phyloP scores from a whole-genome alignment of 2,113 vertebrate genomes.

The Ahaetulla prasina region DNA sequence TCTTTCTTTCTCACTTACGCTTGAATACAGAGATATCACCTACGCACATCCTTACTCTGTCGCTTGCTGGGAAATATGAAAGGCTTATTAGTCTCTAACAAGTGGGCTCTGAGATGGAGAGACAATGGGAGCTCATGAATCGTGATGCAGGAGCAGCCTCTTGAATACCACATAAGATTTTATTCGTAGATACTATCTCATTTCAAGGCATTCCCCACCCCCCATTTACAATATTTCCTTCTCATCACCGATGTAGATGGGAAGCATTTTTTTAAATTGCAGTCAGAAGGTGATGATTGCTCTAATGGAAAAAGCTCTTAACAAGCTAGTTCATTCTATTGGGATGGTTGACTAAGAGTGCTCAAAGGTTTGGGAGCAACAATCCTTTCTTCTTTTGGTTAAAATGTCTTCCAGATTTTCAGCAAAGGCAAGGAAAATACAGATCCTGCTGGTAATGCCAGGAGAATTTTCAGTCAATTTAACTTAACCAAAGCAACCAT shows the following conservation, averaged over 20 bases:
- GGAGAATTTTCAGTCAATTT: constrained; percentile 6
- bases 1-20: constrained; percentile 19
- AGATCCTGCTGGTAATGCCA: constrained; percentile 27
- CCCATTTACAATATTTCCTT: constrained; percentile 41
- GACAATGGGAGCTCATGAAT: constrained; percentile 17
- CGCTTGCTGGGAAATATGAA: background rate
- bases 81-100: constrained; percentile 15
- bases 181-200: constrained; percentile 15
- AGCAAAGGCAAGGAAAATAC: background rate
- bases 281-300: constrained; percentile 46
- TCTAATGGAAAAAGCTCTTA: constrained; percentile 55
- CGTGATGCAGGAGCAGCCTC: constrained; percentile 27
- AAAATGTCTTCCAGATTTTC: constrained; percentile 25
- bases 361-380: constrained; percentile 40
- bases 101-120: constrained; percentile 18
- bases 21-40: constrained; percentile 26
- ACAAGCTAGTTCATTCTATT: constrained; percentile 45
- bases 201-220: constrained; percentile 32
- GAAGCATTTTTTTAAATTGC: constrained; percentile 51
- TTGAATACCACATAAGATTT: constrained; percentile 39
- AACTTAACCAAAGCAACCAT: constrained; percentile 2
- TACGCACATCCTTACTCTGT: constrained; percentile 29
- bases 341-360: constrained; percentile 29
- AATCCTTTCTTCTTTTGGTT: constrained; percentile 23
- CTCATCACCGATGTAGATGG: constrained; percentile 34